These are phyloP conservation scores for Virgularia gustaviana DNA, from an alignment of 92 coral and sea anemone species.

Conservation along the genomic window DNA sequence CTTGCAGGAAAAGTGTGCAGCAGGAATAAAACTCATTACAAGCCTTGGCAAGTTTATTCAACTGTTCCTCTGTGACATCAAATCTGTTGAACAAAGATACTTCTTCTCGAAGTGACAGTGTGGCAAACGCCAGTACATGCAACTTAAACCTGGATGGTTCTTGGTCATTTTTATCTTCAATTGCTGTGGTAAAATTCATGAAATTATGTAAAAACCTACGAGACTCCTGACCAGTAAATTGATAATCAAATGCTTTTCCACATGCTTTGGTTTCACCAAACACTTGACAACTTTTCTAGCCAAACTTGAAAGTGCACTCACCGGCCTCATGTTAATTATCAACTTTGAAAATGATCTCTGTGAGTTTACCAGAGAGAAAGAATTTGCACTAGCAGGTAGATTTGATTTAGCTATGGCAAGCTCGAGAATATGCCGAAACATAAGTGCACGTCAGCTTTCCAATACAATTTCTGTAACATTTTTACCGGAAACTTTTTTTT, in stretches of 20 bases:
- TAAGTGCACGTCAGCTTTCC: constrained; percentile 42
- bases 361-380: not conserved
- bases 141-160: constrained; percentile 22
- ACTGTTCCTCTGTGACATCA: constrained; percentile 21
- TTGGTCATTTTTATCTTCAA: constrained; percentile 38
- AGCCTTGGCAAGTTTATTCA: constrained; percentile 27
- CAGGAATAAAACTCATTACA: constrained; percentile 31
- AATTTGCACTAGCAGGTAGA: not conserved
- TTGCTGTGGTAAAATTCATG: constrained; percentile 49
- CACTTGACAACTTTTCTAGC: constrained; percentile 43
- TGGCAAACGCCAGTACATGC: constrained; percentile 47
- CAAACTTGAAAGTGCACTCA: constrained; percentile 33
- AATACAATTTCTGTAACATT: constrained; percentile 13
- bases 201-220: constrained; percentile 57
- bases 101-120: constrained; percentile 31
- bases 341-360: not conserved
- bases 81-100: constrained; percentile 36
- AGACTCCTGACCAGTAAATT: constrained; percentile 59
- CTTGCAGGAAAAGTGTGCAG: constrained; percentile 32
- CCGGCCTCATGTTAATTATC: not conserved
- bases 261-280: constrained; percentile 51
- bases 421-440: constrained; percentile 19
- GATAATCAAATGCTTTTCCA: constrained; percentile 46
- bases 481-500: constrained; percentile 26
- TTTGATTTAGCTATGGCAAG: constrained; percentile 7